phyloP scores from a whole-genome alignment of 2,888 invertebrate species.

The Alloscopus bannaensis region DNA sequence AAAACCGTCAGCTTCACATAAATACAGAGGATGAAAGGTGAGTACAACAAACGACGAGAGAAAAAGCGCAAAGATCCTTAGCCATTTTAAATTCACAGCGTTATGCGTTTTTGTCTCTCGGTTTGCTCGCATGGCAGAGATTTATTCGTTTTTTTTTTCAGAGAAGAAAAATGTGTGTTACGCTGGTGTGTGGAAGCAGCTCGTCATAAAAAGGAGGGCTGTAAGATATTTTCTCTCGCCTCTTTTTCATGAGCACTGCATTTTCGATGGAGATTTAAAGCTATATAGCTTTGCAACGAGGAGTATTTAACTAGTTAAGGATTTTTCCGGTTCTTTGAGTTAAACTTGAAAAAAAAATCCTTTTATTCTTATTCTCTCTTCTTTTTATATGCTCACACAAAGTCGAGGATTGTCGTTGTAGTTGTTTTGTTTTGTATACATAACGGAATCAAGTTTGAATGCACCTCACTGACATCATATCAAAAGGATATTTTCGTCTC shows the following conservation, averaged over 20 bases:
- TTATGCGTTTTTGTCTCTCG: slow-evolving; percentile 1
- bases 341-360: slow-evolving; percentile 3
- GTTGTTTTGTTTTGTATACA: slow-evolving; percentile 34
- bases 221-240: too few relatives aligned
- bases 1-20: too few relatives aligned
- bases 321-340: slow-evolving; percentile 43
- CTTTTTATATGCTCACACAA: too few relatives aligned
- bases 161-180: slow-evolving; percentile 7
- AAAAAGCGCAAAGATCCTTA: slow-evolving; percentile 16
- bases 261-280: too few relatives aligned
- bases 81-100: slow-evolving; percentile 19
- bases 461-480: slow-evolving; percentile 48
- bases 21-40: too few relatives aligned
- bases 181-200: too few relatives aligned
- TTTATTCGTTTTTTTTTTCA: slow-evolving; percentile 6
- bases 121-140: background rate
- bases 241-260: too few relatives aligned
- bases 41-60: slow-evolving; percentile 12
- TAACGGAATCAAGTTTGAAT: slow-evolving; percentile 59
- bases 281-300: too few relatives aligned
- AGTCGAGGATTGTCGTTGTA: background rate
- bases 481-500: slow-evolving; percentile 31
- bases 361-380: slow-evolving; percentile 3
- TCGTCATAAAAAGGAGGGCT: too few relatives aligned
- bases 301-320: slow-evolving; percentile 23